Conservation (phyloP, 2,888 invertebrate genomes). For the Stegophylla sp. region DNA sequence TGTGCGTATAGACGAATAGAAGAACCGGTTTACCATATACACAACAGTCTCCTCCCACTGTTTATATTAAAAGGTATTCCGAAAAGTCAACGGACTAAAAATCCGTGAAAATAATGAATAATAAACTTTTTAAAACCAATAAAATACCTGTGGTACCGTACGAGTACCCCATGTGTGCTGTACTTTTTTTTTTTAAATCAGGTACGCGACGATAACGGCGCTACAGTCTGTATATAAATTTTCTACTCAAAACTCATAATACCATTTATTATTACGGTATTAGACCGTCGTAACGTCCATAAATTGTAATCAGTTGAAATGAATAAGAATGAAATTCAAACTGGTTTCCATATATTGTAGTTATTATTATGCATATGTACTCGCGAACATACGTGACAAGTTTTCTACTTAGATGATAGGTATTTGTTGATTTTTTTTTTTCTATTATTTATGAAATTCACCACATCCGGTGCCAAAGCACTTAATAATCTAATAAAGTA, state of each 20-base stretch:
- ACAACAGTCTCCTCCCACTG: constrained; percentile 30
- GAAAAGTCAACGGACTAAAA: constrained; percentile 31
- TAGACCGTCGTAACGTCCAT: neutral
- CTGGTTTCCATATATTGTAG: constrained; percentile 46
- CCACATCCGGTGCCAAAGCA: constrained; percentile 48
- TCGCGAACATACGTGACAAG: constrained; percentile 33
- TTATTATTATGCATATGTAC: constrained; percentile 30
- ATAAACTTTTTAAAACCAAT: constrained; percentile 2
- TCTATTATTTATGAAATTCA: constrained; percentile 51
- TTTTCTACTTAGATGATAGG: constrained; percentile 29
- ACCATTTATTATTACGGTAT: too few species aligned
- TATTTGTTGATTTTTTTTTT: constrained; percentile 7
- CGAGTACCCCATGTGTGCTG: neutral
- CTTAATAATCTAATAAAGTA: constrained; percentile 35
- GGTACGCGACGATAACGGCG: neutral
- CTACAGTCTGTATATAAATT: neutral
- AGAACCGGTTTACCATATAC: constrained; percentile 46
- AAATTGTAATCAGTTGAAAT: constrained; percentile 42
- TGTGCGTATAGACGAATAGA: constrained; percentile 10
- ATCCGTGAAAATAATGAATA: neutral
- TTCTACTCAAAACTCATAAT: neutral
- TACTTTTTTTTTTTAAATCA: neutral
- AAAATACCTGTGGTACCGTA: neutral
- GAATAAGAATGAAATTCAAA: constrained; percentile 25
- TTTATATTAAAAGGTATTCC: constrained; percentile 32